A percentile compares a stretch with the other conserved stretches of the same genome.
phyloP scores from a whole-genome alignment of 2,113 vertebrate species.

The Aix galericulata region DNA sequence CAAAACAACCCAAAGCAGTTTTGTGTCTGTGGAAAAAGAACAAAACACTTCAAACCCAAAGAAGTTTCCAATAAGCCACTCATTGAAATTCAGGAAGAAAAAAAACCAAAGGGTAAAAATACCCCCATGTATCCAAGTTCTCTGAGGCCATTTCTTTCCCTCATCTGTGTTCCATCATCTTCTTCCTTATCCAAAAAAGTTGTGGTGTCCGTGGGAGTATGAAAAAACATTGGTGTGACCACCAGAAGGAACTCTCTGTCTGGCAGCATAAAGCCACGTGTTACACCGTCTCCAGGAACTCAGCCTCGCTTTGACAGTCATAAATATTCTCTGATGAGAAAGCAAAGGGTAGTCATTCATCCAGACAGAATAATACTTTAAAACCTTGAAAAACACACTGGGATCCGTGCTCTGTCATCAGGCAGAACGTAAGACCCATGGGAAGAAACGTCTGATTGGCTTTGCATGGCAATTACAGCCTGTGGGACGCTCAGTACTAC shows the following conservation, averaged over 20 bases:
- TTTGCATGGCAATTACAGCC: not conserved
- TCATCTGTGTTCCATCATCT: constrained; percentile 68
- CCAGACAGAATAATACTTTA: constrained; percentile 18
- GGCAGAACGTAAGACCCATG: not conserved
- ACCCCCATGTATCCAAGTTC: constrained; percentile 58
- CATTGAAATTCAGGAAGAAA: constrained; percentile 73
- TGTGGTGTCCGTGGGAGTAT: constrained; percentile 73
- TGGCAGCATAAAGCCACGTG: constrained; percentile 63
- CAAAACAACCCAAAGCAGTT: constrained; percentile 61
- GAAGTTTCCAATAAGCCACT: constrained; percentile 74
- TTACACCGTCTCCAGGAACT: constrained; percentile 60
- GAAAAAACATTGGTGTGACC: constrained; percentile 69
- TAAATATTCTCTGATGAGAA: constrained; percentile 61
- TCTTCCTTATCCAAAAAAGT: constrained; percentile 66
- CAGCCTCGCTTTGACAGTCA: constrained; percentile 3
- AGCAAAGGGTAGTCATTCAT: constrained; percentile 25
- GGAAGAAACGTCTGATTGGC: not conserved
- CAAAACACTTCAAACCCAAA: constrained; percentile 51
- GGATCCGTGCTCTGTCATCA: not conserved
- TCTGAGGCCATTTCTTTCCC: constrained; percentile 53
- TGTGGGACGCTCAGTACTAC: rapidly evolving
- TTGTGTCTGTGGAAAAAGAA: constrained; percentile 52
- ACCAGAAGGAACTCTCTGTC: constrained; percentile 65
- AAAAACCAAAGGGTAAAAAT: constrained; percentile 72
- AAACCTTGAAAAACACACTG: not conserved